phyloP scores from a whole-genome alignment of 1,140 invertebrate genomes.

The Calliopsis andreniformis region DNA sequence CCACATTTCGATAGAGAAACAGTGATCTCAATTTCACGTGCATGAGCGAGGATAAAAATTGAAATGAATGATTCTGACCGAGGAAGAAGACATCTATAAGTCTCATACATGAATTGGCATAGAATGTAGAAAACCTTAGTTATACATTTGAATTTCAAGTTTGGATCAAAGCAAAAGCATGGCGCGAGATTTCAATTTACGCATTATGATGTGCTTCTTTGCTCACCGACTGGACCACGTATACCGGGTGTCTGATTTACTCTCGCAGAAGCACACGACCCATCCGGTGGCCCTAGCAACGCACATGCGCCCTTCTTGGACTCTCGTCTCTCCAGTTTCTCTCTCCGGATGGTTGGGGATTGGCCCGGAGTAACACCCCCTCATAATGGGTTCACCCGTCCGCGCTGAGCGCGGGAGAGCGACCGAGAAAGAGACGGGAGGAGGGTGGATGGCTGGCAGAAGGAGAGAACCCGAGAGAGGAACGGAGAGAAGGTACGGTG shows the following conservation, averaged over 20 bases:
- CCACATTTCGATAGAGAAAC: too few species aligned
- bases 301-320: slow-evolving; percentile 80
- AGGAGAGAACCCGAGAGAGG: slow-evolving; percentile 14
- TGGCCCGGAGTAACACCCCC: slow-evolving; percentile 82
- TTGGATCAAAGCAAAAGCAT: background rate
- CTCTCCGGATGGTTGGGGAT: slow-evolving; percentile 79
- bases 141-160: background rate
- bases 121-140: background rate
- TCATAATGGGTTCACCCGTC: slow-evolving; percentile 82
- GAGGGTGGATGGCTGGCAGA: slow-evolving; percentile 30
- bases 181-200: background rate
- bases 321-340: slow-evolving; percentile 68
- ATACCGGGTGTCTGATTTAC: slow-evolving; percentile 70
- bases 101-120: background rate
- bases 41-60: too few species aligned
- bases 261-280: slow-evolving; percentile 62
- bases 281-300: slow-evolving; percentile 81
- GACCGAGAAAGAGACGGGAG: slow-evolving; percentile 46
- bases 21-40: too few species aligned
- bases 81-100: too few species aligned
- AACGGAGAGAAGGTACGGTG: slow-evolving; percentile 18
- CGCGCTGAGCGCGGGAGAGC: slow-evolving; percentile 69
- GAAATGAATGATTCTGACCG: too few species aligned
- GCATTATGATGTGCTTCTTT: slow-evolving; percentile 15
- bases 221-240: slow-evolving; percentile 28